Conservation (phyloP, 2,888 invertebrate species). For the Apodemia zela region DNA sequence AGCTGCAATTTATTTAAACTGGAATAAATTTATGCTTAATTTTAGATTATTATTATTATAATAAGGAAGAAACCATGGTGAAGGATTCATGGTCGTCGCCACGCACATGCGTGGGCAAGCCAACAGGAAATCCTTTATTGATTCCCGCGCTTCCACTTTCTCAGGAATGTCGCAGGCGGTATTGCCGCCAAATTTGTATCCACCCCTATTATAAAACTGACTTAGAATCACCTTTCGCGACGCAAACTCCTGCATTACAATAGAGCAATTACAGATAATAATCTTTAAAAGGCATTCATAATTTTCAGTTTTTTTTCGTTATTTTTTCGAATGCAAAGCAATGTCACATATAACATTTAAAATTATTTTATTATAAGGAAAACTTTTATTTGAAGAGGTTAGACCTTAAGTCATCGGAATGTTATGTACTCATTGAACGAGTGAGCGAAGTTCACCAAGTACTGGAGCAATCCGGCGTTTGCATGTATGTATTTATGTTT, state of each 20-base stretch:
- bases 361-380: not conserved
- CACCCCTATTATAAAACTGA: slow-evolving; percentile 54
- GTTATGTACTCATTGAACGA: no score
- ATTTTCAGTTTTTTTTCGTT: not conserved
- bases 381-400: not conserved
- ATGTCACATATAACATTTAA: not conserved
- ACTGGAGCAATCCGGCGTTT: no score
- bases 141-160: slow-evolving; percentile 76
- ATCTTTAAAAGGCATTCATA: slow-evolving; percentile 16
- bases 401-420: no score
- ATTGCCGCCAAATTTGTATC: slow-evolving; percentile 67
- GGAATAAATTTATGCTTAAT: not conserved
- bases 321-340: not conserved
- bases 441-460: no score
- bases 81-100: slow-evolving; percentile 42
- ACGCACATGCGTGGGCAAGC: slow-evolving; percentile 79
- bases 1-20: not conserved
- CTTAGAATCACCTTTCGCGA: slow-evolving; percentile 51
- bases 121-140: slow-evolving; percentile 81
- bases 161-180: slow-evolving; percentile 75
- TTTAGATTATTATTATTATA: slow-evolving; percentile 1
- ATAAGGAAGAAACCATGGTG: slow-evolving; percentile 35
- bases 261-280: slow-evolving; percentile 30
- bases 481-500: no score
- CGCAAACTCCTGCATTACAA: slow-evolving; percentile 39